Evolutionary conservation across 1,140 invertebrate genomes (phyloP).

Genomic region (Camponotus pennsylvanicus): DNA sequence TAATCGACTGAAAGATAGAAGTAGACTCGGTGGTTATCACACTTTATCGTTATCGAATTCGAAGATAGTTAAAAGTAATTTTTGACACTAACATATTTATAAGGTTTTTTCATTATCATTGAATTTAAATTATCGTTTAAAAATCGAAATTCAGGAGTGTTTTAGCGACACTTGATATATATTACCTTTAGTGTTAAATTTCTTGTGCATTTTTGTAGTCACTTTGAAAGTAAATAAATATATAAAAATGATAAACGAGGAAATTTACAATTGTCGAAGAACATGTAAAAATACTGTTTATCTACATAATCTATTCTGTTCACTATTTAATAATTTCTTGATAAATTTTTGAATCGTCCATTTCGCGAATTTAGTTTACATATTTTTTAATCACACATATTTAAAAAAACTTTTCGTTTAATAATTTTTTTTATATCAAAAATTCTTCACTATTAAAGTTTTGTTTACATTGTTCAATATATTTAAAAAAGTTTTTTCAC

Average conservation of each 20-base stretch:
- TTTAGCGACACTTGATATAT: neutral
- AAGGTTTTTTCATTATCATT: too few relatives aligned
- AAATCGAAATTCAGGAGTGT: conserved; percentile 1
- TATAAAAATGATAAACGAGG: neutral
- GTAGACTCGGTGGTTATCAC: too few relatives aligned
- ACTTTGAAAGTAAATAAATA: neutral
- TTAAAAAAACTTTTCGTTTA: too few relatives aligned
- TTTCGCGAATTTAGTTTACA: neutral
- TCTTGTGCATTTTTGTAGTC: conserved; percentile 11
- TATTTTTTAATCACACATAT: neutral
- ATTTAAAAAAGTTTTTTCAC: neutral
- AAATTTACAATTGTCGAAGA: neutral
- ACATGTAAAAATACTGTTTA: neutral
- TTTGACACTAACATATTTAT: too few relatives aligned
- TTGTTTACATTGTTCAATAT: too few relatives aligned
- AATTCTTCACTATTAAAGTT: too few relatives aligned
- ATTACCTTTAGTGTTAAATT: neutral
- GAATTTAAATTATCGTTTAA: neutral
- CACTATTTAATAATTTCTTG: neutral
- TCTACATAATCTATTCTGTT: neutral
- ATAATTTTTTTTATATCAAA: too few relatives aligned
- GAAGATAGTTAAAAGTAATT: too few relatives aligned
- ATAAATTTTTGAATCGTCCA: neutral
- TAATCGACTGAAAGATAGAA: too few relatives aligned
- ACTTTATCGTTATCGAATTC: too few relatives aligned